These are phyloP conservation scores for Pammene aurita DNA, from an alignment of 2,888 invertebrate species.

Conservation along the genomic window DNA sequence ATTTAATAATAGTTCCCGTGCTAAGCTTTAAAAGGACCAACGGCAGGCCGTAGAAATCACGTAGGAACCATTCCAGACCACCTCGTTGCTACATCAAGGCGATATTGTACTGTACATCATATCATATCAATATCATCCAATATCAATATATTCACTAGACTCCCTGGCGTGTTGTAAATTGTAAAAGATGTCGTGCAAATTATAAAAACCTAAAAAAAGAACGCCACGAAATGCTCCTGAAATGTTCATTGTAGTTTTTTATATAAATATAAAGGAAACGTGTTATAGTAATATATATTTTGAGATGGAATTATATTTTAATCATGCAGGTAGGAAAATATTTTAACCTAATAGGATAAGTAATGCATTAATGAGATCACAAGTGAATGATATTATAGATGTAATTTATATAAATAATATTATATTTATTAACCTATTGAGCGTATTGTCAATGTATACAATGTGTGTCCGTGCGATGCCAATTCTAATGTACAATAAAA, in stretches of 20 bases:
- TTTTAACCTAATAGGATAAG: constrained; percentile 9
- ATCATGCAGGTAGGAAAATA: constrained; percentile 17
- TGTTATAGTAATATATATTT: constrained; percentile 32
- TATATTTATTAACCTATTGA: not conserved
- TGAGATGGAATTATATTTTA: constrained; percentile 28
- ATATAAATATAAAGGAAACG: constrained; percentile 29
- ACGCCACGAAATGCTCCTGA: constrained; percentile 10
- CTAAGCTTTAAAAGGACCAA: constrained; percentile 35
- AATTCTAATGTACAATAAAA: too few species aligned
- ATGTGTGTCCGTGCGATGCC: not conserved
- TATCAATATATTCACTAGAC: constrained; percentile 25
- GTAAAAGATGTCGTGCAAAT: constrained; percentile 18
- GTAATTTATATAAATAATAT: constrained; percentile 9
- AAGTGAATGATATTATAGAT: constrained; percentile 20
- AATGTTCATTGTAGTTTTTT: constrained; percentile 27
- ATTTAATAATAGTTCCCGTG: constrained; percentile 7
- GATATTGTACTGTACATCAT: constrained; percentile 9
- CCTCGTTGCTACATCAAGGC: not conserved
- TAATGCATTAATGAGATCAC: constrained; percentile 13
- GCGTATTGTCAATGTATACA: not conserved
- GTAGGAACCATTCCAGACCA: constrained; percentile 13
- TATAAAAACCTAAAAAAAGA: constrained; percentile 33
- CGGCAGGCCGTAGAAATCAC: constrained; percentile 2
- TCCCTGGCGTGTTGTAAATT: constrained; percentile 1
- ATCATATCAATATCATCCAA: constrained; percentile 28